These are phyloP conservation scores for Xestia c-nigrum DNA, from an alignment of 2,888 invertebrate species.

Conservation along the genomic window DNA sequence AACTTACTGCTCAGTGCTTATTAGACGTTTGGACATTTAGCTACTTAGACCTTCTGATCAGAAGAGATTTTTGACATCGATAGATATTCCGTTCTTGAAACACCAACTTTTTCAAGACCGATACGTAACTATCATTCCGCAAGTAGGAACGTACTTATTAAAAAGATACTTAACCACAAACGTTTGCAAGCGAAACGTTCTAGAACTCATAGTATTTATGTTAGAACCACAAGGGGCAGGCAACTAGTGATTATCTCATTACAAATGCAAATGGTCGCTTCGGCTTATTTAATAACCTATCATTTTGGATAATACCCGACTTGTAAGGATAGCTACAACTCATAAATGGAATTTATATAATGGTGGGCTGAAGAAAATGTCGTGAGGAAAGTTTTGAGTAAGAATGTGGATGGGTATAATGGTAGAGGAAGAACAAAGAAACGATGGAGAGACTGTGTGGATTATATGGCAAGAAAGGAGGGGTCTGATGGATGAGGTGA, in stretches of 20 bases:
- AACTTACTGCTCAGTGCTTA: too few relatives aligned
- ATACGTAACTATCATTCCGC: not conserved
- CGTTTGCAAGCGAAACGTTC: conserved; percentile 18
- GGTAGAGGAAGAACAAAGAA: too few relatives aligned
- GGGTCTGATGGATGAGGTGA: too few relatives aligned
- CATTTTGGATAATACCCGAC: conserved; percentile 58
- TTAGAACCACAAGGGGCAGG: conserved; percentile 26
- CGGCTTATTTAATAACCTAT: conserved; percentile 50
- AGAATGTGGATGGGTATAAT: too few relatives aligned
- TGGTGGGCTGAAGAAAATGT: not conserved
- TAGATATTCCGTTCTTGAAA: not conserved
- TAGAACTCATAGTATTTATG: not conserved
- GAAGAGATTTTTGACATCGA: too few relatives aligned
- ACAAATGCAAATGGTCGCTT: conserved; percentile 66
- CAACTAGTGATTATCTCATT: conserved; percentile 66
- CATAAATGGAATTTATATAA: not conserved
- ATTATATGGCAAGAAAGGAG: too few relatives aligned
- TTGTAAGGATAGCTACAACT: not conserved
- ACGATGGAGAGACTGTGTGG: too few relatives aligned
- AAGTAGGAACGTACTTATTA: not conserved
- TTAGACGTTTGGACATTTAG: too few relatives aligned
- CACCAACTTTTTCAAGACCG: not conserved
- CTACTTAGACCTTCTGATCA: too few relatives aligned
- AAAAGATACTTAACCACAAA: not conserved
- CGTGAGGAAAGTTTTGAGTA: too few relatives aligned